Percentiles rank a stretch among this genome's conserved stretches.
phyloP scores from a whole-genome alignment of 2,797 vertebrate genomes.

The Hylomyscus alleni region DNA sequence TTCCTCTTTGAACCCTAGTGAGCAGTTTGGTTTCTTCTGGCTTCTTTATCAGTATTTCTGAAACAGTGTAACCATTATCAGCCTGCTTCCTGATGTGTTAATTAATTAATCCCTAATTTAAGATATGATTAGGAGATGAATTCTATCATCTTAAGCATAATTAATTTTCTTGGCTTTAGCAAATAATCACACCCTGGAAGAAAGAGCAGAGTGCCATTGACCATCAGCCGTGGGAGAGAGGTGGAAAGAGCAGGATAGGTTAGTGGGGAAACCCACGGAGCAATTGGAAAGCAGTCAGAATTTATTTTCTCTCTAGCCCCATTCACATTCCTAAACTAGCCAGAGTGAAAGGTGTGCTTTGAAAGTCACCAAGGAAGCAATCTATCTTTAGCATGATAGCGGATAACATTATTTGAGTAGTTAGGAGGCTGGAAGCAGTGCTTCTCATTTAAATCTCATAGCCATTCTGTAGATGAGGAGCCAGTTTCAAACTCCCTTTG shows the following conservation, averaged over 20 bases:
- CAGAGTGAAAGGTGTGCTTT: not conserved
- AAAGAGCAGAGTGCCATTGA: not conserved
- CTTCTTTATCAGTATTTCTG: slow-evolving; percentile 59
- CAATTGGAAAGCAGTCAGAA: not conserved
- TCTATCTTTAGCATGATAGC: not conserved
- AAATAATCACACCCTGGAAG: not conserved
- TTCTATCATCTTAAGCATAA: slow-evolving; percentile 53
- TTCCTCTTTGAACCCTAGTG: slow-evolving; percentile 51
- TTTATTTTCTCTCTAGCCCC: not conserved
- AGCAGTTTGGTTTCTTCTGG: slow-evolving; percentile 53
- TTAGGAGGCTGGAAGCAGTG: not conserved
- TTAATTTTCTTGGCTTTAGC: slow-evolving; percentile 63
- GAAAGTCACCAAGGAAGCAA: not conserved
- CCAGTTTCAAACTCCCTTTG: not conserved
- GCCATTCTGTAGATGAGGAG: slow-evolving; percentile 18
- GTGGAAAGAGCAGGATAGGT: not conserved
- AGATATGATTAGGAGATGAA: slow-evolving; percentile 46
- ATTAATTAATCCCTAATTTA: slow-evolving; percentile 66
- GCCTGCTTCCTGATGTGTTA: slow-evolving; percentile 51
- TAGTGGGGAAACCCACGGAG: not conserved
- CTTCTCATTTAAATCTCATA: slow-evolving; percentile 36
- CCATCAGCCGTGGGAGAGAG: not conserved
- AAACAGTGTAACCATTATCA: slow-evolving; percentile 56
- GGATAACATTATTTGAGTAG: not conserved
- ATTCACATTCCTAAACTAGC: not conserved